Base-by-base conservation (phyloP, 2,113 vertebrate genomes). In the Sardina pilchardus region DNA sequence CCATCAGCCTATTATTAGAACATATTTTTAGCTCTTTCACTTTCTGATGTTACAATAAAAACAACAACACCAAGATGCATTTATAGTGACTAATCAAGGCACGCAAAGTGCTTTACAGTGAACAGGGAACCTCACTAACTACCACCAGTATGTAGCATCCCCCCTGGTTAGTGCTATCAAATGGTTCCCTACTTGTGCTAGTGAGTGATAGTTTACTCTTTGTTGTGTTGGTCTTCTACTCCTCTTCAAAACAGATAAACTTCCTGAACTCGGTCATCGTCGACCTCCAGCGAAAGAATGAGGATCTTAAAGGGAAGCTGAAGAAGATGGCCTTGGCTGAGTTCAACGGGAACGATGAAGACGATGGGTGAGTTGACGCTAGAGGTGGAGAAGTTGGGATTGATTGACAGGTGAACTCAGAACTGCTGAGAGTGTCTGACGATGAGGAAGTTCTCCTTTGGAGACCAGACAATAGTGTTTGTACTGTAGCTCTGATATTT, bases 181-280 rank as follows among this genome's bases (percentile, higher is more conserved):
- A 59, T 59, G 21, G 21, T 59, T 59, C 53, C 53, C 24, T 59
- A 24, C 53, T 59, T 19, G 0, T 7, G 19, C 17, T 0, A 50
- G 16, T 16, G 0, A 50, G 14, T 16, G 48, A 50, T 50, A 50
- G 12, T 16, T 42, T 42, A 42, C 48, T 50, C 48, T 50, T 71
- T 30, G n/a, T 71, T 19, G 19, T 59, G 53, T 59, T 59, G 53
- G n/a, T 34, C 19, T 42, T n/a, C 9, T 24, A 24, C 24, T 56
- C 78, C 14, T 36, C 6, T 10, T 42, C 42, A 56, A 53, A 75
- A 50, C 67, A 99, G 98, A 98, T 99, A 84, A 98, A 98, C 91
- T 99, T 99, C 96, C 96, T 99, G 50, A 99, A 99, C 84, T 98
- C 97, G 0, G 97, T 99, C 85, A 99, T 99, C 2, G 96, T 99